Base-by-base conservation (phyloP, 2,113 vertebrate species). In the Etheostoma spectabile region DNA sequence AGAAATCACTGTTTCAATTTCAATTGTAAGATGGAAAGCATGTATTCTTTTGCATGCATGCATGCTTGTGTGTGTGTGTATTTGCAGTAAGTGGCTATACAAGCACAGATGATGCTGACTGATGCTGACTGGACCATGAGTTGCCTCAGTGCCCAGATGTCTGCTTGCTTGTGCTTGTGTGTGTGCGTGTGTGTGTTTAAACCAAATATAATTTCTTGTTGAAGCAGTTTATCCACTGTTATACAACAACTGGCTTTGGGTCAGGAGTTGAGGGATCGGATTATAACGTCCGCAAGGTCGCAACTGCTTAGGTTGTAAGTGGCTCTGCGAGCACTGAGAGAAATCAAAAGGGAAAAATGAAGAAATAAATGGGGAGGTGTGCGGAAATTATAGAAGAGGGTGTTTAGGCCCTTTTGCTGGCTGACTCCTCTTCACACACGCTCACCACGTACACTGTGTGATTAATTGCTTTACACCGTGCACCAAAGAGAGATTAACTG, bases 181-280 rank as follows among this genome's bases (percentile, higher is more conserved):
- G 42, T 74, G 55, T 22, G 48, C 30, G 72, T 63, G n/a, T 51
- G 66, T 80, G 80, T 51, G 73, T 64, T 71, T 63, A 55, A 79
- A 85, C 84, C 68, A 79, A 86, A 90, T 75, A 88, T 70, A 49
- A 85, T 84, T 83, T 79, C 74, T 71, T 55, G 72, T 73, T 68
- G 63, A 63, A 83, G 79, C 79, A 67, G 66, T 86, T 86, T 82
- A 82, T 88, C 79, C 12, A 53, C 63, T 59, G 77, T 88, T 87
- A 88, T 14, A 86, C 85, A 90, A 90, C 87, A 74, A 84, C 83
- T 83, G 80, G 79, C 85, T 86, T 56, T 55, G 79, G 90, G 70
- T 89, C 85, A 84, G 77, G 63, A 82, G 69, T 72, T 22, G 83
- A 90, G 78, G 45, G 22, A 73, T 85, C 79, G 72, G 81, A 85